These are phyloP conservation scores for Chauna torquata DNA, from an alignment of 2,113 vertebrate genomes.

Conservation along the genomic window DNA sequence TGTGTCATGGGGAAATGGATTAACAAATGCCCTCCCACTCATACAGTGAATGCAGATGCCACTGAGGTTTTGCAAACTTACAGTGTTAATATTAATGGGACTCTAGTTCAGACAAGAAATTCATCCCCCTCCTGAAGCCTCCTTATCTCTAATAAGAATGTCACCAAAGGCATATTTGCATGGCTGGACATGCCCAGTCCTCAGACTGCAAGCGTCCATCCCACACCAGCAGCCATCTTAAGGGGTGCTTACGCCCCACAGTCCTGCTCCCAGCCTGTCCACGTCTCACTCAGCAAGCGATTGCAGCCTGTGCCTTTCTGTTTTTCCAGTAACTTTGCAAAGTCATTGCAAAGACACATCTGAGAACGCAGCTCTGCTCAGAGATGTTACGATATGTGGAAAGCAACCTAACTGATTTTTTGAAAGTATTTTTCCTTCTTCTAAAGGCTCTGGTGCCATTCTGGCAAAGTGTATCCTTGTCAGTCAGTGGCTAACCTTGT, in stretches of 20 bases:
- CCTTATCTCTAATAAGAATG: background rate
- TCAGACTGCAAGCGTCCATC: background rate
- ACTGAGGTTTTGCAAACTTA: background rate
- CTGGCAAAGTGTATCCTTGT: slow-evolving; percentile 59
- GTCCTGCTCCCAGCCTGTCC: too few relatives aligned
- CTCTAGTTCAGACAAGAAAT: background rate
- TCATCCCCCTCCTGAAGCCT: background rate
- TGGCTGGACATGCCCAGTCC: background rate
- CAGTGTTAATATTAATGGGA: background rate
- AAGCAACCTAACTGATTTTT: background rate
- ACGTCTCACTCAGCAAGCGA: rapidly evolving
- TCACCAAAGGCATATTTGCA: background rate
- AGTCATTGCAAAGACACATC: slow-evolving; percentile 39
- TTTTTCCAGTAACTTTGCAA: background rate
- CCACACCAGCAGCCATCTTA: background rate
- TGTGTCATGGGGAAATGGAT: background rate
- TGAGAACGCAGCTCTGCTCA: background rate
- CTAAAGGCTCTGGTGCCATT: slow-evolving; percentile 39
- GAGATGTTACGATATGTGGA: background rate
- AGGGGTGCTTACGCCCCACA: rapidly evolving
- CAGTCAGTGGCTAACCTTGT: slow-evolving; percentile 76
- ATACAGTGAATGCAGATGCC: background rate
- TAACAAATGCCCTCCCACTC: background rate
- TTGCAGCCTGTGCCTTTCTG: background rate
- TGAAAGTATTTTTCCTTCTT: slow-evolving; percentile 27